Evolutionary conservation across 2,113 vertebrate species (phyloP).

Genomic region (Salvelinus namaycush): DNA sequence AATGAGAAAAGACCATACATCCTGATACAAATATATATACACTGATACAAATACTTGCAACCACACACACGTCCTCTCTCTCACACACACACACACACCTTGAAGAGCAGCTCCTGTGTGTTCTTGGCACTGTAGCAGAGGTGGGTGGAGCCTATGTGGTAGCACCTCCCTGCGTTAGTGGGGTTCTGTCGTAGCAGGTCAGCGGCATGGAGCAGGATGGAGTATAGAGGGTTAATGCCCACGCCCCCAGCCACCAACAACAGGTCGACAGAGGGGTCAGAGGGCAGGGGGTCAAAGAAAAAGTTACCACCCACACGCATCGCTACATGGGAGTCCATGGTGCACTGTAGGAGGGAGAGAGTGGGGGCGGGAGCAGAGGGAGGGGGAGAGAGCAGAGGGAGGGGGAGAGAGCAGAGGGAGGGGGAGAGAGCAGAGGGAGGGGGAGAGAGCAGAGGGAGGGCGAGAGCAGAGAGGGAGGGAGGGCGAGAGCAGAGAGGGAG

Average conservation of each 20-base stretch:
- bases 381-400: too few species aligned
- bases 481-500: too few species aligned
- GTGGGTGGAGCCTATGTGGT: constrained; percentile 74
- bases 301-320: constrained; percentile 91
- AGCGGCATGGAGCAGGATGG: constrained; percentile 85
- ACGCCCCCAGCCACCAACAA: constrained; percentile 82
- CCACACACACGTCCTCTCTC: not conserved
- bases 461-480: too few species aligned
- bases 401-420: too few species aligned
- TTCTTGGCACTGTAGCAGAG: constrained; percentile 90
- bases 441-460: too few species aligned
- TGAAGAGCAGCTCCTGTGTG: constrained; percentile 86
- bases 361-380: not conserved
- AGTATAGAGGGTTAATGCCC: constrained; percentile 94
- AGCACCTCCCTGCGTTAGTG: constrained; percentile 52
- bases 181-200: constrained; percentile 77
- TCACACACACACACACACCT: constrained; percentile 67
- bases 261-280: constrained; percentile 79
- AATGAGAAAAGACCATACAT: too few species aligned
- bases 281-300: constrained; percentile 87
- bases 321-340: constrained; percentile 82
- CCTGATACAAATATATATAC: too few species aligned
- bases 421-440: too few species aligned
- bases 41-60: not conserved
- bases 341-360: constrained; percentile 72